Conservation (phyloP, 2,888 invertebrate species). For the Leptothorax acervorum region DNA sequence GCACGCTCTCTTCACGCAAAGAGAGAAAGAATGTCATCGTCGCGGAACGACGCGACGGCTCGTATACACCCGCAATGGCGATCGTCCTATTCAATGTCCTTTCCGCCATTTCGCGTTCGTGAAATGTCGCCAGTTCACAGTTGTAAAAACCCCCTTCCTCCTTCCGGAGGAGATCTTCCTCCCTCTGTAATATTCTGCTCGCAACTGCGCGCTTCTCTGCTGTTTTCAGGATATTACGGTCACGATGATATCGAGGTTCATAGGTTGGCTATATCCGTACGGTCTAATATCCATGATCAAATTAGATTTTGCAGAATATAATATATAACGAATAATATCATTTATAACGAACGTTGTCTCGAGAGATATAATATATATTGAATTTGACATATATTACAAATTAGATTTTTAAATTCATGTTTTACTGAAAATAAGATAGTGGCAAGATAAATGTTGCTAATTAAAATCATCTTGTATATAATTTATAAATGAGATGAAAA, state of each 20-base stretch:
- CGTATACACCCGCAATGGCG: slow-evolving; percentile 54
- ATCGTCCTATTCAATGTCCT: slow-evolving; percentile 58
- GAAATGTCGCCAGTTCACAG: slow-evolving; percentile 29
- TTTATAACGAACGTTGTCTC: neutral
- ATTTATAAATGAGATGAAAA: neutral
- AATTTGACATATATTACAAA: neutral
- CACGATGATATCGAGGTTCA: neutral
- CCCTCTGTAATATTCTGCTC: slow-evolving; percentile 30
- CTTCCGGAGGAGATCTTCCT: neutral
- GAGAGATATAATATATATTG: neutral
- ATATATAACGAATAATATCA: neutral
- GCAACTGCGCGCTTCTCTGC: slow-evolving; percentile 1
- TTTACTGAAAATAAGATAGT: neutral
- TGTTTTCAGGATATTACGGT: slow-evolving; percentile 5
- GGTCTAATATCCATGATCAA: neutral
- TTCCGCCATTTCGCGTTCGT: slow-evolving; percentile 53
- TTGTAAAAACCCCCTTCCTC: slow-evolving; percentile 27
- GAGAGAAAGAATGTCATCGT: slow-evolving; percentile 50
- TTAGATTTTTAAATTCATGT: neutral
- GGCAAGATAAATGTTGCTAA: neutral
- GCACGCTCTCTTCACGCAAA: slow-evolving; percentile 36
- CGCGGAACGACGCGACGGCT: slow-evolving; percentile 34
- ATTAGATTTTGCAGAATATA: neutral
- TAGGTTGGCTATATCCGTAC: neutral
- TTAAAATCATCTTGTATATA: neutral